phyloP scores from a whole-genome alignment of 2,113 vertebrate genomes.

The Poeciliopsis occidentalis region DNA sequence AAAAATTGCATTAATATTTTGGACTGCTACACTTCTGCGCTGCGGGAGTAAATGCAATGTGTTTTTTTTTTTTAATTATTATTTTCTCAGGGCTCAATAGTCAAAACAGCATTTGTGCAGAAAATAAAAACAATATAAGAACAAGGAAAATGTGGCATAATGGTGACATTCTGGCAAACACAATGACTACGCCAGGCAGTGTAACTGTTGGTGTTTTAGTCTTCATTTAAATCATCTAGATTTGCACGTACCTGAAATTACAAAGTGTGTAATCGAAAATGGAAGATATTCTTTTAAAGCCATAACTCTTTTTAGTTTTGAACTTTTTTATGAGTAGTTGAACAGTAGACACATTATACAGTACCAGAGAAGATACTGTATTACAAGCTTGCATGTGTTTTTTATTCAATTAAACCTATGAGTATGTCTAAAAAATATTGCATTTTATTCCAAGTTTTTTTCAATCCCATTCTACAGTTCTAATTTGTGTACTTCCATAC shows the following conservation, averaged over 20 bases:
- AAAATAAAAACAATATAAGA: constrained; percentile 25
- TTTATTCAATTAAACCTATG: constrained; percentile 22
- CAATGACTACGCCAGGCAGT: constrained; percentile 17
- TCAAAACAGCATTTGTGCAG: not conserved
- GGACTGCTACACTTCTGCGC: constrained; percentile 23
- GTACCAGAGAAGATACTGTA: constrained; percentile 4
- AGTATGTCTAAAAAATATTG: not conserved
- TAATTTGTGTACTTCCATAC: not conserved
- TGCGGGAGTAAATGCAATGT: constrained; percentile 14
- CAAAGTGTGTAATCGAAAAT: not conserved
- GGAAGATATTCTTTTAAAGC: too few relatives aligned
- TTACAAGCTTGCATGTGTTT: constrained; percentile 5
- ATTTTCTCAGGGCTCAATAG: constrained; percentile 18
- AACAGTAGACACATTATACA: not conserved
- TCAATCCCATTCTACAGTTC: not conserved
- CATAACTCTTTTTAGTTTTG: not conserved
- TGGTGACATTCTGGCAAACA: constrained; percentile 4
- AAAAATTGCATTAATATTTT: constrained; percentile 54
- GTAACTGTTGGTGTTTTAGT: constrained; percentile 31
- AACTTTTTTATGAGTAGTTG: not conserved
- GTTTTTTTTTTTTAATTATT: constrained; percentile 24
- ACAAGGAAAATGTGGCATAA: not conserved
- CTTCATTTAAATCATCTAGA: constrained; percentile 10
- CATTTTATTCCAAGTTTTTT: not conserved
- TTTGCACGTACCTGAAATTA: not conserved